Evolutionary conservation across 2,797 vertebrate genomes (phyloP), one percentile per base, ranked within the genome.

Genomic region (Anguilla marmorata): DNA sequence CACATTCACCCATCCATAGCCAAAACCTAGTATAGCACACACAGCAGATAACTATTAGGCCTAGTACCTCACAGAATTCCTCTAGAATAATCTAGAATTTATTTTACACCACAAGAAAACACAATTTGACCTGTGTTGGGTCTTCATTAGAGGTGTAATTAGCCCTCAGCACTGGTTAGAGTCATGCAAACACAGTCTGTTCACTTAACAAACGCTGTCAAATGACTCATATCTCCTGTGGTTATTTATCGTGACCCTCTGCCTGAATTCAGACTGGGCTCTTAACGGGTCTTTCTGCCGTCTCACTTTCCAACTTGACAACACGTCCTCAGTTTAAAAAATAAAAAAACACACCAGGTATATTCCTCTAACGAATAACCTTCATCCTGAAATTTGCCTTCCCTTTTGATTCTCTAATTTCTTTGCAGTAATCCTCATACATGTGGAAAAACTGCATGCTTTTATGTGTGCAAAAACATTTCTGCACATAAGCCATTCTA

Each of bases 221-320:
- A 84, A 84, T 54, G 12, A 56, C 50, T 50, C 16, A 0, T 19
- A 41, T 54, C 82, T n/a, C 9, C n/a, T 56, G 48, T 84, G 50
- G 50, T 84, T 56, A 84, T 84, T 84, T 56, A 84, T 84, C 54
- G 24, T 56, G n/a, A 54, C 48, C 48, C 82, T 27, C 82, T 52
- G 80, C 80, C 82, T 56, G n/a, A 84, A 30, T 50, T 9, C 82
- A 84, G 82, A 21, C 1, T 83, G 80, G 48, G 80, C 37, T 83
- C 80, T 24, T 21, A 3, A 16, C 2, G 3, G 82, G 8, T 72
- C 3, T 30, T 7, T 27, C 66, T 72, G n/a, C 24, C 2, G 3
- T 37, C 12, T 33, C 11, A 74, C 27, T 74, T 74, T 33, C 69
- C 7, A n/a, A 69, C n/a, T 24, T 6, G 1, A 45, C 41, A 45